Conservation (phyloP, 1,140 invertebrate species). For the Drosophila bocqueti region DNA sequence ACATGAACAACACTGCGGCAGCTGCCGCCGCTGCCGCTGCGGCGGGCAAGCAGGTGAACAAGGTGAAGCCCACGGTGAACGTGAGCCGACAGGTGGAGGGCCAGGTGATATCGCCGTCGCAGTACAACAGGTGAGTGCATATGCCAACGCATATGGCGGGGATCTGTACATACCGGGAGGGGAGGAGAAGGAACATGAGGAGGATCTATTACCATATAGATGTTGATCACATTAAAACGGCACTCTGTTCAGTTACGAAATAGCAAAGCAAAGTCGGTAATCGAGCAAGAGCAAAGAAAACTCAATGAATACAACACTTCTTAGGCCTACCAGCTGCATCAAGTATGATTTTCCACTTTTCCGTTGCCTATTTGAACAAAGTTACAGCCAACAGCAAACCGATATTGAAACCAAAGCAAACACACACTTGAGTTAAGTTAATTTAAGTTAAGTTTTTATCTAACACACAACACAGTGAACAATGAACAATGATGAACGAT, state of each 20-base stretch:
- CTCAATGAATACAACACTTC: constrained; percentile 46
- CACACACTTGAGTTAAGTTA: constrained; percentile 26
- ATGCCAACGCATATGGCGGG: not conserved
- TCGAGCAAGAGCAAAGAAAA: constrained; percentile 52
- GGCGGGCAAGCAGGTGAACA: constrained; percentile 93
- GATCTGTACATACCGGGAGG: constrained; percentile 19
- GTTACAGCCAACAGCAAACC: constrained; percentile 28
- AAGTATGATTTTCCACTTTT: constrained; percentile 40
- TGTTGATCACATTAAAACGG: constrained; percentile 38
- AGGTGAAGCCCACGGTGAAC: constrained; percentile 93
- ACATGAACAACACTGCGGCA: constrained; percentile 87
- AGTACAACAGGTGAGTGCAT: constrained; percentile 84
- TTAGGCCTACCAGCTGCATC: constrained; percentile 45
- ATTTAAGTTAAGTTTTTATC: constrained; percentile 34
- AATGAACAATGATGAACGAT: constrained; percentile 7
- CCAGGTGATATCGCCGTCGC: constrained; percentile 85
- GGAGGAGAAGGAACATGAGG: constrained; percentile 17
- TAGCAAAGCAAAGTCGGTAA: constrained; percentile 57
- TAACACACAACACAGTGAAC: constrained; percentile 30
- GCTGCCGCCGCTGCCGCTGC: constrained; percentile 85
- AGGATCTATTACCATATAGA: constrained; percentile 41
- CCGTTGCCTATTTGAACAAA: constrained; percentile 29
- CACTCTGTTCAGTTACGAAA: constrained; percentile 49
- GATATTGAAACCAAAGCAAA: constrained; percentile 13
- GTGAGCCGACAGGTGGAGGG: constrained; percentile 87